Percentiles rank a stretch among this genome's conserved stretches.
Conservation (phyloP, 2,113 vertebrate species). For the Cyanoliseus patagonus region DNA sequence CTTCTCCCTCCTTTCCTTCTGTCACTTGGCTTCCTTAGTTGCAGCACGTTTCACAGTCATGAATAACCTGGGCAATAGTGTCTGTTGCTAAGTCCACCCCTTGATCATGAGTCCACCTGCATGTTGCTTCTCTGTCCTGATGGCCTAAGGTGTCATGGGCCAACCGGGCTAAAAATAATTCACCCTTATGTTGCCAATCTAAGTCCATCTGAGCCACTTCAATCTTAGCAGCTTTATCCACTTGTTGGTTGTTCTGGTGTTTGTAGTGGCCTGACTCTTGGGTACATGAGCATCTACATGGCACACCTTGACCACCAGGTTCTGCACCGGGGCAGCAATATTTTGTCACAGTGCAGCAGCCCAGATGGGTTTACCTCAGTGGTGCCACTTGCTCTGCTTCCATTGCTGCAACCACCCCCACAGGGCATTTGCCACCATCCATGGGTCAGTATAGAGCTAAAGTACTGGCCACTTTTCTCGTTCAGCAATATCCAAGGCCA, state of each 20-base stretch:
- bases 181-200: not conserved
- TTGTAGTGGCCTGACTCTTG: not conserved
- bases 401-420: not conserved
- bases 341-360: not conserved
- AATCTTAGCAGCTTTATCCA: not conserved
- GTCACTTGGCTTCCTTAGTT: not conserved
- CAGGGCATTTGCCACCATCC: not conserved
- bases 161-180: not conserved
- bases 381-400: not conserved
- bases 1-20: not conserved
- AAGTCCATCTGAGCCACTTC: not conserved
- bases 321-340: not conserved
- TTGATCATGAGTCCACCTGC: not conserved
- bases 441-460: not conserved
- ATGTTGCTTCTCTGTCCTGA: not conserved
- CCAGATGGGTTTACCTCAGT: not conserved
- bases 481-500: not conserved
- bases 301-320: not conserved
- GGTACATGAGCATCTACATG: not conserved
- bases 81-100: not conserved
- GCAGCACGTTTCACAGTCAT: not conserved
- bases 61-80: not conserved
- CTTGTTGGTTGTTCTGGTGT: not conserved
- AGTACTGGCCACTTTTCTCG: not conserved
- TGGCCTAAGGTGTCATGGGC: not conserved